These are phyloP conservation scores for Megalonaias nervosa DNA, from an alignment of 1,140 invertebrate genomes.

Conservation along the genomic window DNA sequence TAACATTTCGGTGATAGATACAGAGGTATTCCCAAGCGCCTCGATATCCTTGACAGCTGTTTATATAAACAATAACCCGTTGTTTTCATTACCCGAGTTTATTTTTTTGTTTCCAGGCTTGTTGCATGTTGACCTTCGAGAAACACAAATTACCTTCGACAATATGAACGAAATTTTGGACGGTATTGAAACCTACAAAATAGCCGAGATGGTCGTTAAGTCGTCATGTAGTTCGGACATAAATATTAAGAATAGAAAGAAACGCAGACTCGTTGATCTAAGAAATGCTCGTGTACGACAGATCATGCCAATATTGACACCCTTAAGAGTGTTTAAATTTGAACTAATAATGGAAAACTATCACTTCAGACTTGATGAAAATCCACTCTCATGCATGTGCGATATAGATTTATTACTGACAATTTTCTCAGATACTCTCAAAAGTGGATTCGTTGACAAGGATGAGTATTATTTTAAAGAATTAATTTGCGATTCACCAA, in stretches of 20 bases:
- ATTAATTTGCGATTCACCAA: slow-evolving; percentile 45
- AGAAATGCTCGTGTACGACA: slow-evolving; percentile 31
- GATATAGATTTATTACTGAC: slow-evolving; percentile 42
- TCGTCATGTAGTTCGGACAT: slow-evolving; percentile 30
- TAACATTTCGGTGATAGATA: slow-evolving; percentile 17
- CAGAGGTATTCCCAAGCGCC: slow-evolving; percentile 29
- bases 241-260: slow-evolving; percentile 8
- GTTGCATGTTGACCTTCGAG: slow-evolving; percentile 30
- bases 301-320: slow-evolving; percentile 11
- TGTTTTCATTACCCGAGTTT: slow-evolving; percentile 41
- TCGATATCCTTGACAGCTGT: slow-evolving; percentile 29
- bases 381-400: slow-evolving; percentile 48
- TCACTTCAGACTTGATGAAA: slow-evolving; percentile 38
- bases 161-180: slow-evolving; percentile 35
- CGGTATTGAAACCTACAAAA: not conserved
- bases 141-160: slow-evolving; percentile 39
- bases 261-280: slow-evolving; percentile 37
- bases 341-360: slow-evolving; percentile 41
- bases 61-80: slow-evolving; percentile 41
- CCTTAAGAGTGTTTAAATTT: not conserved
- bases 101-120: slow-evolving; percentile 46
- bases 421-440: slow-evolving; percentile 15
- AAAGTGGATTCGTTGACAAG: slow-evolving; percentile 19
- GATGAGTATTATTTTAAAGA: slow-evolving; percentile 47
- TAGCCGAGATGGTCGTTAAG: slow-evolving; percentile 34